phyloP scores from a whole-genome alignment of 2,888 invertebrate genomes.

The Bimastos eiseni region DNA sequence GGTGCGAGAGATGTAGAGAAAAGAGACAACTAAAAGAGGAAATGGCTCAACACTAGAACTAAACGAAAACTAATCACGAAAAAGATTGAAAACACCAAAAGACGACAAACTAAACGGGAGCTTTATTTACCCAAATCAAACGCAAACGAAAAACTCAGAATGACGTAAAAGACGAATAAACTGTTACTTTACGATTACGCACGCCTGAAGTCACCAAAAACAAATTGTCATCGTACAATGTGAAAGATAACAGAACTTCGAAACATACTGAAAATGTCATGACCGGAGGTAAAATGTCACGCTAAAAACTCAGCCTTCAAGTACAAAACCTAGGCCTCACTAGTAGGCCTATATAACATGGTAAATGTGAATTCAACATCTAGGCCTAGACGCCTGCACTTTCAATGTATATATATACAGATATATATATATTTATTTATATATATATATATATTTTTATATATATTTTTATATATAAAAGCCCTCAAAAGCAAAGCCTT shows the following conservation, averaged over 20 bases:
- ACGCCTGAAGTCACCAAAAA: no score
- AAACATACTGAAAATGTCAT: not conserved
- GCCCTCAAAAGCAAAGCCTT: not conserved
- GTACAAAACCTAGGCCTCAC: not conserved
- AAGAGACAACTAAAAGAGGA: no score
- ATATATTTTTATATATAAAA: not conserved
- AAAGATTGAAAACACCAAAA: not conserved
- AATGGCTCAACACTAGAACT: no score
- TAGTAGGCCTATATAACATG: not conserved
- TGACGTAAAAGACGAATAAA: not conserved
- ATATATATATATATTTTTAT: no score
- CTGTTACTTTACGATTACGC: not conserved
- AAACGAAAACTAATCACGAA: not conserved
- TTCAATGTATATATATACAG: no score
- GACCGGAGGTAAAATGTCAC: no score
- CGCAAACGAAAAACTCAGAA: not conserved
- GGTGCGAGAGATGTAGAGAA: no score
- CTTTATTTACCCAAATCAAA: not conserved
- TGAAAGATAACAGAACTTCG: not conserved
- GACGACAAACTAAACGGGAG: not conserved
- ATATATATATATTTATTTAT: no score
- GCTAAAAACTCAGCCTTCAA: not conserved
- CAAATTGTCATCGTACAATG: not conserved
- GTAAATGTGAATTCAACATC: not conserved
- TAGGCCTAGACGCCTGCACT: not conserved